Conservation (phyloP, 2,113 vertebrate genomes). For the Corythornis vintsioides region DNA sequence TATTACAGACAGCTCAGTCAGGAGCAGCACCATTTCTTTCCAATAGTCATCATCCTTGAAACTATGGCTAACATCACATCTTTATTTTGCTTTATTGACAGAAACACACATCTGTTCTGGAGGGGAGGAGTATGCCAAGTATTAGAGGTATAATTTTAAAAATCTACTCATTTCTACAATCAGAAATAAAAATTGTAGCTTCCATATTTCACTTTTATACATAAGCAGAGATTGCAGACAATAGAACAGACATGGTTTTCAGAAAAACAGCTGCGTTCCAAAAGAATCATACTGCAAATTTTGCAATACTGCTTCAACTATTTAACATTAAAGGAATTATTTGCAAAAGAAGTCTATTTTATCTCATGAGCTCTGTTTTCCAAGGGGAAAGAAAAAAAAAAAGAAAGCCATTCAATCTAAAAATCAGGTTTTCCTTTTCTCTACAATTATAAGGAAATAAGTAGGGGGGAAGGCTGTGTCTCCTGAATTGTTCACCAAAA, state of each 20-base stretch:
- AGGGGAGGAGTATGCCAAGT: not conserved
- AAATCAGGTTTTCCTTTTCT: not conserved
- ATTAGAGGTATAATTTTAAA: constrained; percentile 28
- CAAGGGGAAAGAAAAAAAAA: not conserved
- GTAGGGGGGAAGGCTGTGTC: not conserved
- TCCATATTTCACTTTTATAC: not conserved
- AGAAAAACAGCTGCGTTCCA: not conserved
- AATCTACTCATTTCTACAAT: not conserved
- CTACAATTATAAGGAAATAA: not conserved
- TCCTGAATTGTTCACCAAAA: not conserved
- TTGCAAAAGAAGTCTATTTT: not conserved
- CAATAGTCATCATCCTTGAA: too few species aligned
- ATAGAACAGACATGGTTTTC: not conserved
- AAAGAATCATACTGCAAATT: not conserved
- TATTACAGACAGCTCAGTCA: not conserved
- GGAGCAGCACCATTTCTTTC: not conserved
- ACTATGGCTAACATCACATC: not conserved
- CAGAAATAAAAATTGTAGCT: not conserved
- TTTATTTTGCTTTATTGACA: constrained; percentile 32
- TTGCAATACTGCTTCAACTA: not conserved
- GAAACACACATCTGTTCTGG: not conserved
- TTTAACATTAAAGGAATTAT: not conserved
- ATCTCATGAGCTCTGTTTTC: not conserved
- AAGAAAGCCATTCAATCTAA: not conserved
- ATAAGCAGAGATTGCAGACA: not conserved